These are phyloP conservation scores for Amphimedon queenslandica DNA, from an alignment of 37 sponge, comb jelly and placozoan genomes.

Conservation along the genomic window DNA sequence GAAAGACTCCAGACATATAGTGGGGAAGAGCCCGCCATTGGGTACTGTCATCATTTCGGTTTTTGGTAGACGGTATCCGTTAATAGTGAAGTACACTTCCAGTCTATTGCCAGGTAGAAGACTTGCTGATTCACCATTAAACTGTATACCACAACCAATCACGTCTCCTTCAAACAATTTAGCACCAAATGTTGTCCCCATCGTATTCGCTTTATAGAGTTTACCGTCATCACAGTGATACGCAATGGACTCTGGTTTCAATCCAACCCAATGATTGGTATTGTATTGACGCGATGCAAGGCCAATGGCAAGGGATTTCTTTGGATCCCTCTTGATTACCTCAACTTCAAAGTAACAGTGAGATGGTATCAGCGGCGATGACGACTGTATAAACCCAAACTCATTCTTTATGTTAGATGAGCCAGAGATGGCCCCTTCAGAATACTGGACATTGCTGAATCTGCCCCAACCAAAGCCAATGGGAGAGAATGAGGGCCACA, in stretches of 20 bases:
- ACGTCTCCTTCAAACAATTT: slow-evolving; percentile 37
- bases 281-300: slow-evolving; percentile 32
- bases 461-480: slow-evolving; percentile 65
- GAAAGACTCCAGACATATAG: slow-evolving; percentile 46
- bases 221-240: slow-evolving; percentile 53
- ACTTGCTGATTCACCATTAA: slow-evolving; percentile 1
- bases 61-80: slow-evolving; percentile 30
- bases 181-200: slow-evolving; percentile 33
- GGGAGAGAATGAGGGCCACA: slow-evolving; percentile 49
- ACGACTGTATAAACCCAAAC: slow-evolving; percentile 47
- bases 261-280: slow-evolving; percentile 28
- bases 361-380: slow-evolving; percentile 33
- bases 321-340: slow-evolving; percentile 16
- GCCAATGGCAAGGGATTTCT: slow-evolving; percentile 60
- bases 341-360: slow-evolving; percentile 67
- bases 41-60: slow-evolving; percentile 33
- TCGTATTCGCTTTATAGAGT: slow-evolving; percentile 28
- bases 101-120: background rate
- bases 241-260: slow-evolving; percentile 26
- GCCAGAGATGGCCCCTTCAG: slow-evolving; percentile 6
- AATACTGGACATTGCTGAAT: slow-evolving; percentile 16
- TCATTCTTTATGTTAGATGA: background rate
- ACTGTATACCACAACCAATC: slow-evolving; percentile 64
- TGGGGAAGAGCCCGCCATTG: slow-evolving; percentile 49
- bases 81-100: slow-evolving; percentile 55